Percentiles rank a stretch among this genome's conserved stretches.
Conservation (phyloP, 2,888 invertebrate species). For the Conus canariensis region DNA sequence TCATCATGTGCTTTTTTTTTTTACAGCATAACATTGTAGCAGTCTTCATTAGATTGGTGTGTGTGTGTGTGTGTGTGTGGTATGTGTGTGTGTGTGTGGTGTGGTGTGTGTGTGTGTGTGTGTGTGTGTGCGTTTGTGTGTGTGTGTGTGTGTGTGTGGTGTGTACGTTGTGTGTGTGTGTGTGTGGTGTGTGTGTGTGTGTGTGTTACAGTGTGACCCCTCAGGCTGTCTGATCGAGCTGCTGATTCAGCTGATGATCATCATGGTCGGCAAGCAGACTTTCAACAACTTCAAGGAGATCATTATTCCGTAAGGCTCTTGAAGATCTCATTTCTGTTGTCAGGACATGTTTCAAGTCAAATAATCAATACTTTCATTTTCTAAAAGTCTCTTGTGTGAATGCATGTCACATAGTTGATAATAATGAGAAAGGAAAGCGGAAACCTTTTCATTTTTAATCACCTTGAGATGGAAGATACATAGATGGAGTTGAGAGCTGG, state of each 20-base stretch:
- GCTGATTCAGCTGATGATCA: slow-evolving; percentile 94
- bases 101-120: slow-evolving; percentile 17
- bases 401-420: too few relatives aligned
- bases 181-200: slow-evolving; percentile 18
- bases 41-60: not conserved
- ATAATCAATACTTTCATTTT: too few relatives aligned
- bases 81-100: not conserved
- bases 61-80: not conserved
- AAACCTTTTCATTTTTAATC: too few relatives aligned
- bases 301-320: slow-evolving; percentile 87
- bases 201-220: slow-evolving; percentile 87
- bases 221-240: slow-evolving; percentile 96
- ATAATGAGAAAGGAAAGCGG: too few relatives aligned
- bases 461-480: too few relatives aligned
- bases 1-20: too few relatives aligned
- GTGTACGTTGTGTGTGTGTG: too few relatives aligned
- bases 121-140: not conserved
- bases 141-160: too few relatives aligned
- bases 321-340: not conserved
- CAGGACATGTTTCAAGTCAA: not conserved
- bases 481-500: too few relatives aligned
- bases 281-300: slow-evolving; percentile 94
- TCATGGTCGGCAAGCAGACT: slow-evolving; percentile 97
- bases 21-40: too few relatives aligned
- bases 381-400: too few relatives aligned